Percentiles rank a stretch among this genome's conserved stretches.
Conservation (phyloP, 2,797 vertebrate genomes). For the Dermochelys coriacea region DNA sequence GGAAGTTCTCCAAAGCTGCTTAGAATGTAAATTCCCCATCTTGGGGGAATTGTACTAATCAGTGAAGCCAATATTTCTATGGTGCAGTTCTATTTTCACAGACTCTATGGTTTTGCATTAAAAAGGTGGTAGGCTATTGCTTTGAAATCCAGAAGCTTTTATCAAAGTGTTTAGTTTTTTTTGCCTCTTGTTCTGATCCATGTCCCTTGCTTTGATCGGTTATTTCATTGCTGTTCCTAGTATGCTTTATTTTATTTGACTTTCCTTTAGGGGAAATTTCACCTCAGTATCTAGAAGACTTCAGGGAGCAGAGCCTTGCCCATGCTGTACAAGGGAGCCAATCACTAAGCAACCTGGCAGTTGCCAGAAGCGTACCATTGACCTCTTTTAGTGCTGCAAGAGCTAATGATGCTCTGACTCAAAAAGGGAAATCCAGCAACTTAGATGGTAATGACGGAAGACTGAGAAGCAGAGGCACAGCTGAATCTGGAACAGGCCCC, state of each 20-base stretch:
- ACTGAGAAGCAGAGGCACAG: background rate
- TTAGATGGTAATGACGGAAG: background rate
- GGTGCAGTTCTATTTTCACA: background rate
- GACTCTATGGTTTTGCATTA: background rate
- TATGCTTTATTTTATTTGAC: accelerated
- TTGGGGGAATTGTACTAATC: background rate
- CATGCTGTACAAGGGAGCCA: background rate
- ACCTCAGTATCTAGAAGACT: slow-evolving; percentile 38
- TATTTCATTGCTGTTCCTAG: accelerated
- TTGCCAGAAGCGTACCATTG: accelerated
- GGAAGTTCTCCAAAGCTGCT: background rate
- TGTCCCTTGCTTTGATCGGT: background rate
- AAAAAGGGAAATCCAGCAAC: slow-evolving; percentile 7
- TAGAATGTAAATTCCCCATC: background rate
- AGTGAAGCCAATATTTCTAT: background rate
- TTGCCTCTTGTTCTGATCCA: background rate
- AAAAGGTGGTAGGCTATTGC: background rate
- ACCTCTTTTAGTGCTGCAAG: background rate
- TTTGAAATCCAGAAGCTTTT: background rate
- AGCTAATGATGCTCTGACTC: accelerated
- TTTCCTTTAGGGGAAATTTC: slow-evolving; percentile 72
- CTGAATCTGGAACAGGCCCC: background rate
- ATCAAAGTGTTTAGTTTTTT: background rate
- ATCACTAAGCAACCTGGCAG: background rate
- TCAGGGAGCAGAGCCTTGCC: slow-evolving; percentile 48